Evolutionary conservation across 2,888 invertebrate genomes (phyloP), one percentile per base, ranked within the genome.

Genomic region (Acrobasis consociella): DNA sequence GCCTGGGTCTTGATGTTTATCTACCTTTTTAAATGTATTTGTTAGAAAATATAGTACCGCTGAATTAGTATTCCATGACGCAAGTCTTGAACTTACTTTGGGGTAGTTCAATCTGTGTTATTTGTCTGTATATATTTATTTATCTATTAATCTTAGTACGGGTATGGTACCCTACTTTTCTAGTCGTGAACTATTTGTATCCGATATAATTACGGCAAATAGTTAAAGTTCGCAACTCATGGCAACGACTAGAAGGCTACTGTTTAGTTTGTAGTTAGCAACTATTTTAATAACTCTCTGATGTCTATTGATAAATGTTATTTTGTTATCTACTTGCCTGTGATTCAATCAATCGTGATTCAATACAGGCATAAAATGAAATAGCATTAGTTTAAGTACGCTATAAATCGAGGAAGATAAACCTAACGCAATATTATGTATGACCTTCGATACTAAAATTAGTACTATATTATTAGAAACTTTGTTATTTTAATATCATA

Each of bases 291-390:
- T 37, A 37, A 37, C n/a, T 37, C 5, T 53, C 53, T 5, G 38
- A 37, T 37, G 2, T 15, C 9, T 16, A 55, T 55, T 55, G 55
- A 55, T 55, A 39, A 39, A 55, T 55, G n/a, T 16, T 10, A 3
- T 37, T 7, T 2, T n/a, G 52, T 38, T 55, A 55, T 38, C 38
- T 38, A 38, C 31, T 39, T 3, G 55, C 9, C 15, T n/a, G 39
- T 16, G 1, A 55, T n/a, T 39, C 1, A 39, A 55, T 55, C 38
- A 55, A 55, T 39, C 38, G 10, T 55, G 16, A 39, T 55, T 55
- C 38, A 55, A 3, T 15, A n/a, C 38, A 11, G 11, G 11, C 42
- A 42, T 42, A 42, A 11, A 42, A 13, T 3, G 42, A 16, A 9
- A 16, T 55, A 38, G 13, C 51, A 11, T 31, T 11, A 15, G 38